Conservation (phyloP, 1,140 invertebrate genomes). For the Atta texana region DNA sequence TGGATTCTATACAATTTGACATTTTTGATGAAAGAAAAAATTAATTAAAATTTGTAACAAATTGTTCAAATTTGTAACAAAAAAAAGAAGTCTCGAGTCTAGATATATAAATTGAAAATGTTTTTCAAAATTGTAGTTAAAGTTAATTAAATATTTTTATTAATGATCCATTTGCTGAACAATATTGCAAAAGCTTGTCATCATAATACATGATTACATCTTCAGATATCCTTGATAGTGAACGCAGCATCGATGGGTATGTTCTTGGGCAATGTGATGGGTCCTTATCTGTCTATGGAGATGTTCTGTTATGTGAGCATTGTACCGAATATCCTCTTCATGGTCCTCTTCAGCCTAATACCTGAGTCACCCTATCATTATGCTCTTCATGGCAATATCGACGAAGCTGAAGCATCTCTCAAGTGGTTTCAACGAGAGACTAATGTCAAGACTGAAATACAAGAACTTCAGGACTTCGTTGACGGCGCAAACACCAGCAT, state of each 20-base stretch:
- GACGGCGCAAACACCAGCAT: slow-evolving; percentile 69
- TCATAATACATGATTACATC: slow-evolving; percentile 44
- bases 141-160: not conserved
- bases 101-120: no score
- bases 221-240: slow-evolving; percentile 87
- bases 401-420: slow-evolving; percentile 82
- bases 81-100: no score
- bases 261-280: slow-evolving; percentile 83
- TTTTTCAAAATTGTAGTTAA: no score
- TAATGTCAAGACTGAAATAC: slow-evolving; percentile 81
- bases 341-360: slow-evolving; percentile 84
- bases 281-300: slow-evolving; percentile 82
- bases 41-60: no score
- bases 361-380: slow-evolving; percentile 87
- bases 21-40: no score
- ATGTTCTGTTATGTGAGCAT: slow-evolving; percentile 81
- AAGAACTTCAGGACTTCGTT: slow-evolving; percentile 81
- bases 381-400: slow-evolving; percentile 75
- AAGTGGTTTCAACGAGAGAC: slow-evolving; percentile 80
- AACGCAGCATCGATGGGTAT: slow-evolving; percentile 85
- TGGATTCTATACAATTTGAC: no score
- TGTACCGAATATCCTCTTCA: slow-evolving; percentile 83
- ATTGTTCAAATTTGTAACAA: no score
- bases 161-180: not conserved
- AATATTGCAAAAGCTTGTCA: not conserved